Conservation (phyloP, 2,888 invertebrate species). For the Dynastes grantii region DNA sequence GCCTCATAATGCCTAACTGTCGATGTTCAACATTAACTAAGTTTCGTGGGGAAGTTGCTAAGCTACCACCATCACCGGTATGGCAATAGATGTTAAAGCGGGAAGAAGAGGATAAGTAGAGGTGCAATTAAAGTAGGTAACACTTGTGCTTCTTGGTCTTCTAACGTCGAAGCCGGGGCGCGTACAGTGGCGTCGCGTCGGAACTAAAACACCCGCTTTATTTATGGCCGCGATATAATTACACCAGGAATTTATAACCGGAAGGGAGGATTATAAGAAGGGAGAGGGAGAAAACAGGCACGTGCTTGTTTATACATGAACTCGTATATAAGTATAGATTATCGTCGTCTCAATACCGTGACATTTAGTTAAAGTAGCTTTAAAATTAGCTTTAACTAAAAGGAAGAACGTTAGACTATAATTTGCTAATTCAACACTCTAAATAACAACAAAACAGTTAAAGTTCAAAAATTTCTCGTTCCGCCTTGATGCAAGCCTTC, state of each 20-base stretch:
- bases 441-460: too few species aligned
- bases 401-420: too few species aligned
- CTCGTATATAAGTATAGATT: too few species aligned
- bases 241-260: slow-evolving; percentile 66
- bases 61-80: slow-evolving; percentile 50
- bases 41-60: slow-evolving; percentile 54
- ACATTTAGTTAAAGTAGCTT: too few species aligned
- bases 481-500: too few species aligned
- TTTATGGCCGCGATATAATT: slow-evolving; percentile 67
- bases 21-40: slow-evolving; percentile 57
- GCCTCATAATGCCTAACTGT: slow-evolving; percentile 50
- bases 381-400: too few species aligned
- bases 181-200: too few species aligned
- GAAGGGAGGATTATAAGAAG: slow-evolving; percentile 54
- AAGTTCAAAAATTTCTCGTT: too few species aligned
- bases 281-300: too few species aligned
- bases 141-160: slow-evolving; percentile 62
- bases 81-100: background rate
- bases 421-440: too few species aligned
- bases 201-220: slow-evolving; percentile 64
- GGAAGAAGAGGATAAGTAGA: slow-evolving; percentile 58
- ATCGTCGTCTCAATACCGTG: too few species aligned
- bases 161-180: slow-evolving; percentile 9
- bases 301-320: too few species aligned
- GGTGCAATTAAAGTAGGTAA: slow-evolving; percentile 64